These are phyloP conservation scores for Bombus picipes DNA, from an alignment of 1,140 invertebrate genomes.

Conservation along the genomic window DNA sequence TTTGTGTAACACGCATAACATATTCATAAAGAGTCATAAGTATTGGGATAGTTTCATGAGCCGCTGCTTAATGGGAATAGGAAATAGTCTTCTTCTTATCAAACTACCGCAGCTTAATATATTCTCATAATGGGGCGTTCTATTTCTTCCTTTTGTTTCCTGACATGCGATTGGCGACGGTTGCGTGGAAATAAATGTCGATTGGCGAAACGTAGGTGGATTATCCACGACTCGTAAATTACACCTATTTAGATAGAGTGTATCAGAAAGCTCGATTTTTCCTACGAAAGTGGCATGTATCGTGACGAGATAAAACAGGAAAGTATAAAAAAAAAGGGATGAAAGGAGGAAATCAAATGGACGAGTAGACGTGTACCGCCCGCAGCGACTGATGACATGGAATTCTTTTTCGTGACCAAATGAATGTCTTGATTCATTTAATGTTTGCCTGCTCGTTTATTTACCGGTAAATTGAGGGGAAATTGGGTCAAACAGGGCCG, in stretches of 20 bases:
- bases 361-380: neutral
- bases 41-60: no score
- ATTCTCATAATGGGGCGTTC: neutral
- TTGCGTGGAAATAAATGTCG: constrained; percentile 16
- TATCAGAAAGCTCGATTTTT: constrained; percentile 27
- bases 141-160: neutral
- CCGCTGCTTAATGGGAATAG: neutral
- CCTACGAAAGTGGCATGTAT: constrained; percentile 37
- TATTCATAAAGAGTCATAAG: no score
- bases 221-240: constrained; percentile 19
- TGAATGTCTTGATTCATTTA: constrained; percentile 78
- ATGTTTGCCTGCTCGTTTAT: constrained; percentile 73
- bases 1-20: no score
- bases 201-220: neutral
- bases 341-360: neutral
- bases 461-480: constrained; percentile 71
- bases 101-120: neutral
- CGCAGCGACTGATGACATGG: constrained; percentile 63
- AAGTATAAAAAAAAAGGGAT: constrained; percentile 13
- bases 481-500: constrained; percentile 75
- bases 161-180: neutral
- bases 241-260: constrained; percentile 47
- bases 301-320: constrained; percentile 52
- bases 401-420: constrained; percentile 71
- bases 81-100: neutral